phyloP scores from a whole-genome alignment of 2,797 vertebrate genomes.

The Falco novaeseelandiae region DNA sequence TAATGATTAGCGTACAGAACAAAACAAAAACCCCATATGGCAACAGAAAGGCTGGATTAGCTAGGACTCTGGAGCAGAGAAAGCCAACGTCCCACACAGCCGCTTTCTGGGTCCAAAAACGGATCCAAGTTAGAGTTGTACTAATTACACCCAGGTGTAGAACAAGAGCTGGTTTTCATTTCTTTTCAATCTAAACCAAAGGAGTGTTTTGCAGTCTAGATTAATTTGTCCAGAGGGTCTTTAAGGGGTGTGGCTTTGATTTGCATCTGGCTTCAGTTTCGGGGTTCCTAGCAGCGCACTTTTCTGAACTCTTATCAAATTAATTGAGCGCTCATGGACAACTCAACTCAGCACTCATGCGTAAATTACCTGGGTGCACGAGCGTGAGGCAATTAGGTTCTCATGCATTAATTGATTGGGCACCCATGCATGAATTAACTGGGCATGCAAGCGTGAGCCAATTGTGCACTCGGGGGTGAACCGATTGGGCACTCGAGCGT shows the following conservation, averaged over 20 bases:
- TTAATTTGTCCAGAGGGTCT: not conserved
- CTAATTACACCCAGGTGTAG: not conserved
- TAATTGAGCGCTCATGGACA: not conserved
- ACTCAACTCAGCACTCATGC: not conserved
- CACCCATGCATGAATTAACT: constrained; percentile 19
- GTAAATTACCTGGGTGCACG: not conserved
- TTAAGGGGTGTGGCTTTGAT: not conserved
- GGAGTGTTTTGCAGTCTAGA: not conserved
- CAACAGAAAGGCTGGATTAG: not conserved
- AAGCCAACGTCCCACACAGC: not conserved
- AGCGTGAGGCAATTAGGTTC: not conserved
- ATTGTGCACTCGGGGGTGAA: not conserved
- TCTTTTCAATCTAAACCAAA: not conserved
- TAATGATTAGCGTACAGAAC: not conserved
- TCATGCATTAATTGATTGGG: not conserved
- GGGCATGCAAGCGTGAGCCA: not conserved
- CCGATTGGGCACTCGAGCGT: not conserved
- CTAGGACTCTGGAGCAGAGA: not conserved
- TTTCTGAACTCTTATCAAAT: not conserved
- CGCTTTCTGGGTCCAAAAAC: not conserved
- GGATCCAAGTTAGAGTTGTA: not conserved
- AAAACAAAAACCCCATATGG: not conserved
- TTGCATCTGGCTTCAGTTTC: not conserved
- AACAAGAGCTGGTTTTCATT: not conserved
- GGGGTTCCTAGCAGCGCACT: not conserved